Percentiles rank a stretch among this genome's conserved stretches.
phyloP scores from a whole-genome alignment of 2,797 vertebrate genomes.

The Macropus fuliginosus region DNA sequence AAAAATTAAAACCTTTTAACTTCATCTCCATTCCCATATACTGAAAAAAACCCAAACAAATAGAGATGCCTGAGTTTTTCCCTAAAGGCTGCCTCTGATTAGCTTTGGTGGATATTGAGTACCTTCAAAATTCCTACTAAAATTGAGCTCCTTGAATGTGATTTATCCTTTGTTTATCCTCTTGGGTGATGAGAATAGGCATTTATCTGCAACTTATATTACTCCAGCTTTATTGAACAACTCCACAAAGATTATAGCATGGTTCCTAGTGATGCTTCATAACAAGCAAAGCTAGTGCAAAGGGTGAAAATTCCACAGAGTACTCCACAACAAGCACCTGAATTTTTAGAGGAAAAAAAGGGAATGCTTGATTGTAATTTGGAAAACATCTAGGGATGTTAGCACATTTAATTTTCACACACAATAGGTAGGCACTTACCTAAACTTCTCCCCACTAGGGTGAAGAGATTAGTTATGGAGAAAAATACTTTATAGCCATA shows the following conservation, averaged over 20 bases:
- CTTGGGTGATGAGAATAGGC: constrained; percentile 68
- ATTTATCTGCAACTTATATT: constrained; percentile 69
- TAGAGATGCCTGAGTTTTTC: constrained; percentile 12
- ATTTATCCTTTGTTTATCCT: constrained; percentile 76
- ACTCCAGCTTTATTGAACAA: constrained; percentile 68
- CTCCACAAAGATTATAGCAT: constrained; percentile 63
- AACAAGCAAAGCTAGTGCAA: constrained; percentile 60
- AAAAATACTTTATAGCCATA: constrained; percentile 9
- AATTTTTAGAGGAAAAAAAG: constrained; percentile 62
- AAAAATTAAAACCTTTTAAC: background rate
- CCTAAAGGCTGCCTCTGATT: constrained; percentile 55
- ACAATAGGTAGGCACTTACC: background rate
- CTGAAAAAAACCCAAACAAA: constrained; percentile 25
- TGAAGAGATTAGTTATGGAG: constrained; percentile 6
- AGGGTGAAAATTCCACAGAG: constrained; percentile 56
- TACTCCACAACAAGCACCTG: constrained; percentile 48
- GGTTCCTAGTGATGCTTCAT: constrained; percentile 68
- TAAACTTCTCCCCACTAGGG: constrained; percentile 39
- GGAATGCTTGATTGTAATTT: constrained; percentile 49
- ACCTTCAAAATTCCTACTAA: constrained; percentile 64
- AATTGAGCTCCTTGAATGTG: constrained; percentile 60
- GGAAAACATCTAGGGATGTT: constrained; percentile 40
- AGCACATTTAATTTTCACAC: constrained; percentile 46
- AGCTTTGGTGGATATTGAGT: constrained; percentile 64
- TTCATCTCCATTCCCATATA: constrained; percentile 33